Base-by-base conservation (phyloP, 1,140 invertebrate species). In the Anagrus nilaparvatae region DNA sequence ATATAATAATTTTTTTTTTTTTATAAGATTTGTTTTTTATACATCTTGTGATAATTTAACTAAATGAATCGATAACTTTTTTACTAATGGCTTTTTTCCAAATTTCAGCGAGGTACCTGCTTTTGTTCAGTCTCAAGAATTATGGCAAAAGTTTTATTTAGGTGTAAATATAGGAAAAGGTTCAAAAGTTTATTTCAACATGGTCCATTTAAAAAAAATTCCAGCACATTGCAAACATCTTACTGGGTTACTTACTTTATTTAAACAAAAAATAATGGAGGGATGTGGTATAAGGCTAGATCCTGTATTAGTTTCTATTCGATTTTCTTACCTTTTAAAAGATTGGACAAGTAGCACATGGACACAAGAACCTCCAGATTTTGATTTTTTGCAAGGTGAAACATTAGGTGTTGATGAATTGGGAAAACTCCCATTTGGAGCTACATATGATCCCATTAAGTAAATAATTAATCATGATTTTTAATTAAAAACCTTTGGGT, bases 191-290 rank as follows among this genome's bases (percentile, higher is more conserved):
- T 80, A 82, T 56, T 92, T 88, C 65, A 83, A 94, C 54, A 88
- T 93, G 74, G 81, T 92, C 43, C 87, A 93, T 59, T 70, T 96
- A 27, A 82, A 81, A 55, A 77, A 77, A 53, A 73, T 83, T 41
- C 87, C 88, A n/a, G 69, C 74, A 27, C 81, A 89, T 52, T 91
- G 81, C 54, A 79, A 78, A 45, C 84, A 93, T 68, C 69, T 96
- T 1, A 80, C 79, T 54, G 86, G 85, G 1, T 65, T 89, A 34
- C 63, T 87, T 24, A 76, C 79, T 50, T 54, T 90, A 33, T 88
- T 91, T 58, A 84, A 87, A 65, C 80, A 77, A 52, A 89, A 84
- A 69, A 72, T 89, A 32, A 73, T 76, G 10, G 74, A 74, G 14
- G 68, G 53, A 16, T 58, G 49, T 21, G 50, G 73, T 4, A 59